Base-by-base conservation (phyloP, 1,140 invertebrate genomes). In the Drosophila busckii region DNA sequence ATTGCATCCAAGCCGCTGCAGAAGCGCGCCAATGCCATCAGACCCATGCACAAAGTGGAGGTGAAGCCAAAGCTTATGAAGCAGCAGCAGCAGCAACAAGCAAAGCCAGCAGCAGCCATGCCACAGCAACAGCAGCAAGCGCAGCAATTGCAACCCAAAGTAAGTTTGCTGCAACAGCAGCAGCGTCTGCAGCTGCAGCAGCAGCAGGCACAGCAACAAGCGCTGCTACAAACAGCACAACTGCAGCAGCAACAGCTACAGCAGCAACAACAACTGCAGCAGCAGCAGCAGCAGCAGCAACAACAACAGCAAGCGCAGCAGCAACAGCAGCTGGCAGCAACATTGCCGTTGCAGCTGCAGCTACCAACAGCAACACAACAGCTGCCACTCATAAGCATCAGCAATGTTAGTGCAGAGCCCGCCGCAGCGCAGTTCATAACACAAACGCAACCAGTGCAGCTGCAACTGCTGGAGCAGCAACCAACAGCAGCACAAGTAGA, bases 1-100 rank as follows among this genome's bases (percentile, higher is more conserved):
- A 75, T 83, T 26, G 70, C 83, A 1, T 80, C 76, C 4, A 85
- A 85, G 42, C 63, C 83, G 10, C 25, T 85, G 17, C 67, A 84
- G 20, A 83, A 73, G 34, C 71, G 75, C 13, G 84, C 78, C 2
- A 86, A 86, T 28, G 16, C 86, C 6, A 85, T 86, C 8, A 32
- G 84, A 3, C 84, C 84, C 25, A 82, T 86, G 19, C 70, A 86
- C 53, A 86, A 86, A 37, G 58, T 84, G 9, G 84, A 86, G 29
- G 78, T 86, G 12, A 86, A 86, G 50, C 84, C 84, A 0, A 86
- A 86, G 31, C n/a, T 84, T 1, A 73, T 86, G 66, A 86, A 85
- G 41, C 62, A 61, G 3, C 38, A 66, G n/a, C 16, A 52, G 1
- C 80, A 78, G 22, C 6, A 61, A 4, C 35, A n/a, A n/a, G n/a